Base-by-base conservation (phyloP, 1,140 invertebrate species). In the Aphidius gifuensis region DNA sequence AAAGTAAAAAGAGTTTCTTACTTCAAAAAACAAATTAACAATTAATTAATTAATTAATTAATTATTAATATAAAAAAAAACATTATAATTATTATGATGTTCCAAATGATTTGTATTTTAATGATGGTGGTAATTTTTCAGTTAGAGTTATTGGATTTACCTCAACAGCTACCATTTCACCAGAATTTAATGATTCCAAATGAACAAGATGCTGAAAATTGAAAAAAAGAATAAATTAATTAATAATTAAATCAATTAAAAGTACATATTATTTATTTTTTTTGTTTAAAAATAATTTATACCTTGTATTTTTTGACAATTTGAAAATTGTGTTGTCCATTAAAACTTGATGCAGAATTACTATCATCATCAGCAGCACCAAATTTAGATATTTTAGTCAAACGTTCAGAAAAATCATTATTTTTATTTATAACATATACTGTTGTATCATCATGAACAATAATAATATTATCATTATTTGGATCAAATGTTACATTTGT, bases 141-240 rank as follows among this genome's bases (percentile, higher is more conserved):
- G 82, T 70, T 5, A 91, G 72, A 21, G 82, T 78, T 16, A 83
- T 73, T 7, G 87, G 88, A 71, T 86, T 87, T 6, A 89, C 83
- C 76, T 89, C 87, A 32, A 91, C 84, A 11, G 84, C 85, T 4
- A 91, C 83, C 64, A 91, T 68, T 80, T 89, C 87, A 61, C 84
- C 77, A 44, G 82, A 67, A 48, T 75, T 82, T 21, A 90, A 64
- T 71, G 82, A 83, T 39, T 77, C 82, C 9, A 89, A 72, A 68
- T 86, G 82, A 9, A 88, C 80, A 53, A 91, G 75, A 75, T 88
- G 86, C 88, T 91, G 72, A 21, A 85, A 83, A n/a, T n/a, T 68
- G 69, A 71, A 70, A 69, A 61, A 66, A 68, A 69, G 66, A 68
- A 49, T 9, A 64, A 39, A 58, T 66, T 57, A 58, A 16, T 16